A percentile compares a stretch with the other conserved stretches of the same genome.
phyloP scores from a whole-genome alignment of 2,888 invertebrate genomes.

The Drosophila borborema region DNA sequence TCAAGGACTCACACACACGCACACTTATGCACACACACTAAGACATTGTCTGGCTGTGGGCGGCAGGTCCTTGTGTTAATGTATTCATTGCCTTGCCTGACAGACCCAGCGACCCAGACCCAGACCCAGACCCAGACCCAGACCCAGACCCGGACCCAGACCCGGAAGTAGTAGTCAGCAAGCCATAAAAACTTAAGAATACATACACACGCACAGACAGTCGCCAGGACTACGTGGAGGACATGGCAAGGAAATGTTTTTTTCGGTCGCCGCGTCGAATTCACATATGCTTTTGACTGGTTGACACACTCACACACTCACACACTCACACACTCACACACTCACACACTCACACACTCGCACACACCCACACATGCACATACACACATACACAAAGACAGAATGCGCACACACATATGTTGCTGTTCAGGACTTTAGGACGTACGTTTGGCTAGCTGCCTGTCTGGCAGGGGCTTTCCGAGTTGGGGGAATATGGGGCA shows the following conservation, averaged over 20 bases:
- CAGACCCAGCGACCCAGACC: slow-evolving; percentile 31
- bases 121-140: slow-evolving; percentile 61
- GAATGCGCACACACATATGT: slow-evolving; percentile 42
- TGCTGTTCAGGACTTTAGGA: slow-evolving; percentile 47
- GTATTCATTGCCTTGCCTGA: slow-evolving; percentile 78
- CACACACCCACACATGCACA: slow-evolving; percentile 26
- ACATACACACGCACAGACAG: slow-evolving; percentile 47
- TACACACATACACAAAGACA: slow-evolving; percentile 1
- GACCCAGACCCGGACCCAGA: slow-evolving; percentile 65
- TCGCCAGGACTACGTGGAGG: slow-evolving; percentile 49
- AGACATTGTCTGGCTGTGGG: slow-evolving; percentile 60
- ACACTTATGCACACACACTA: slow-evolving; percentile 34
- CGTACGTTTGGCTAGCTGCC: slow-evolving; percentile 52
- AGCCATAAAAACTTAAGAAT: slow-evolving; percentile 80
- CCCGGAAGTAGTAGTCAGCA: slow-evolving; percentile 82
- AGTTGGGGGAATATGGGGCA: slow-evolving; percentile 7
- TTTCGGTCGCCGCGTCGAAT: slow-evolving; percentile 53
- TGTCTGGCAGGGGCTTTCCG: slow-evolving; percentile 25
- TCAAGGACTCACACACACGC: slow-evolving; percentile 60
- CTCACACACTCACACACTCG: slow-evolving; percentile 29
- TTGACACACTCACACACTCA: slow-evolving; percentile 56
- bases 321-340: too few species aligned
- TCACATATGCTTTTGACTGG: slow-evolving; percentile 71
- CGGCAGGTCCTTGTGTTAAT: slow-evolving; percentile 66
- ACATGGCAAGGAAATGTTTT: slow-evolving; percentile 50